Evolutionary conservation across 1,140 invertebrate genomes (phyloP), one percentile per base, ranked within the genome.

Genomic region (Adelges cooleyi): DNA sequence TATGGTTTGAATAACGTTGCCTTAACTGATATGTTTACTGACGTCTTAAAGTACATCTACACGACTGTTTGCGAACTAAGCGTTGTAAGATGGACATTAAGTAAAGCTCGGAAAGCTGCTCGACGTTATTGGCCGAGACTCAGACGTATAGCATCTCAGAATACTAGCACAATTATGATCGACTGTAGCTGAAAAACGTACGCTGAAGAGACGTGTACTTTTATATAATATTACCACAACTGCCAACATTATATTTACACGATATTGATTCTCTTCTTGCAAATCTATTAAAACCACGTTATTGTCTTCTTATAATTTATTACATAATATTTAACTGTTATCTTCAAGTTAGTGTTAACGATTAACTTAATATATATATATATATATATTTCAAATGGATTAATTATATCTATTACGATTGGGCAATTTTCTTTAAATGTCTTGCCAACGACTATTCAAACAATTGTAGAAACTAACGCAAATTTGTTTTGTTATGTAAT

Each of bases 141-240:
- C 15, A 62, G 56, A 10, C 56, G 56, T n/a, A 48, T 62, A 13
- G 42, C 56, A 46, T 62, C 56, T 3, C 56, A 62, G n/a, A 62
- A 62, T 62, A 62, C 56, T 18, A 62, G 42, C 46, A 62, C 56
- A 46, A 48, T 62, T 48, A 62, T 62, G 56, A 62, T 62, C 20
- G 56, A 62, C 6, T 62, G 42, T 62, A 62, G 42, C 42, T 62
- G 56, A 62, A 17, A 46, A 27, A 42, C 33, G 11, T 33, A 33
- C 29, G n/a, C n/a, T n/a, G n/a, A n/a, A n/a, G n/a, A n/a, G n/a
- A n/a, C n/a, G n/a, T n/a, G n/a, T n/a, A n/a, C n/a, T n/a, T n/a
- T n/a, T n/a, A n/a, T 44, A 42, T 59, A 42, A 44, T 54, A 9
- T 40, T n/a, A 40, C 13, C 11, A 23, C 13, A 22, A 15, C 20